phyloP scores from a whole-genome alignment of 2,797 vertebrate species.

The Crocidura indochinensis region DNA sequence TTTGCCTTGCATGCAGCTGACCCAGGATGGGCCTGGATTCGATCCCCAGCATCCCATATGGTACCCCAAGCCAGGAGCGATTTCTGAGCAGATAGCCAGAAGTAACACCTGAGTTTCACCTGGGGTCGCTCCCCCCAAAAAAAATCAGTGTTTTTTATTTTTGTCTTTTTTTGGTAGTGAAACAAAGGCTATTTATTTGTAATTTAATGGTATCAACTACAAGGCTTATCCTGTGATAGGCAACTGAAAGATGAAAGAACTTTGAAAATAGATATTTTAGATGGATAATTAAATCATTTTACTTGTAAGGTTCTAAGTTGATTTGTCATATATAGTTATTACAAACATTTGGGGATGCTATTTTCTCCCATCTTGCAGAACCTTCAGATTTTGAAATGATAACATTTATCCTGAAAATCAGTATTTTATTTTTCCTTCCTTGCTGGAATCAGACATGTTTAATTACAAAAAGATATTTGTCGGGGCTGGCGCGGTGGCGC shows the following conservation, averaged over 20 bases:
- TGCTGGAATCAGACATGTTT: slow-evolving; percentile 53
- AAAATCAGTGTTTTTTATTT: no score
- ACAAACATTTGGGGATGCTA: background rate
- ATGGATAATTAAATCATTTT: slow-evolving; percentile 47
- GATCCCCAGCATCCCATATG: no score
- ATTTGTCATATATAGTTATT: slow-evolving; percentile 59
- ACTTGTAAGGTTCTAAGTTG: slow-evolving; percentile 20
- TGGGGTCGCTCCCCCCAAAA: no score
- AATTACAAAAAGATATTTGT: slow-evolving; percentile 77
- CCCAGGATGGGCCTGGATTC: no score
- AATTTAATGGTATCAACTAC: background rate
- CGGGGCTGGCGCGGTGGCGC: no score
- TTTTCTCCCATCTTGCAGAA: background rate
- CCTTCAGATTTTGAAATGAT: slow-evolving; percentile 59
- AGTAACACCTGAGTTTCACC: no score
- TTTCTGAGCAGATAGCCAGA: no score
- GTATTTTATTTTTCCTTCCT: slow-evolving; percentile 14
- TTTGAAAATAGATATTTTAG: slow-evolving; percentile 29
- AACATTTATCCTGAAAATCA: slow-evolving; percentile 70
- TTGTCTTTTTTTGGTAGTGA: background rate
- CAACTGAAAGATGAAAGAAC: slow-evolving; percentile 30
- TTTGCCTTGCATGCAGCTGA: no score
- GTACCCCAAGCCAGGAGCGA: no score
- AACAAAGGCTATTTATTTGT: slow-evolving; percentile 36
- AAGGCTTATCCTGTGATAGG: background rate